A percentile compares a stretch with the other conserved stretches of the same genome.
Evolutionary conservation across 2,888 invertebrate species (phyloP).

Genomic region (Tetropium fuscum): DNA sequence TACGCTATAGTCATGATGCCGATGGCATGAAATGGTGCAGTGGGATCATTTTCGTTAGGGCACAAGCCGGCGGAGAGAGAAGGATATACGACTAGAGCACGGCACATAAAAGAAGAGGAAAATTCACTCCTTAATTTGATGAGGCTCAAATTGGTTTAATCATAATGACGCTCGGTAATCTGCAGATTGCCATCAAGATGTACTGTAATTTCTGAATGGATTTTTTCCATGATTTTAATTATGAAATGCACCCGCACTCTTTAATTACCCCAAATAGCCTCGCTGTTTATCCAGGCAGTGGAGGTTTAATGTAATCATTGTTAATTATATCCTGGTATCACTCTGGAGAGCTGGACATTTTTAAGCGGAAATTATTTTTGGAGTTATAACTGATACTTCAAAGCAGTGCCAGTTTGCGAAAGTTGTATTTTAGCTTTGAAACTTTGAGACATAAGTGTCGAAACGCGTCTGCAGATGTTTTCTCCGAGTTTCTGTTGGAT

Average conservation of each 20-base stretch:
- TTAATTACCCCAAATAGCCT: conserved; percentile 38
- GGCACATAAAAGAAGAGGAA: conserved; percentile 23
- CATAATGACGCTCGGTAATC: conserved; percentile 57
- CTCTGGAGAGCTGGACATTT: too few species aligned
- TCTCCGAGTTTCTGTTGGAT: too few species aligned
- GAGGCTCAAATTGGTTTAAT: conserved; percentile 58
- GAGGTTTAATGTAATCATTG: conserved; percentile 6
- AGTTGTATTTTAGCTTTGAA: too few species aligned
- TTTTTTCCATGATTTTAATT: conserved; percentile 58
- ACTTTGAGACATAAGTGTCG: too few species aligned
- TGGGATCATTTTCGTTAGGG: not conserved
- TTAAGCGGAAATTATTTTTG: too few species aligned
- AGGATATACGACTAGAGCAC: not conserved
- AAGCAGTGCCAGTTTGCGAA: too few species aligned
- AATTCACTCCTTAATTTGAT: conserved; percentile 51
- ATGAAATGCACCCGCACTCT: conserved; percentile 47
- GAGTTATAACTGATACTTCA: too few species aligned
- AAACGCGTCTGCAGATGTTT: too few species aligned
- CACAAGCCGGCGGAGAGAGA: not conserved
- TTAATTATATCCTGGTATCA: too few species aligned
- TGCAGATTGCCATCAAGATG: conserved; percentile 57
- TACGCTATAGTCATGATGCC: not conserved
- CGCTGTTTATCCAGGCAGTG: conserved; percentile 7
- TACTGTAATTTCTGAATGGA: conserved; percentile 56
- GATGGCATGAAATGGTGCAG: not conserved